A percentile compares a stretch with the other conserved stretches of the same genome.
These are phyloP conservation scores for Protobothrops flavoviridis DNA, from an alignment of 2,113 vertebrate genomes.

Conservation along the genomic window DNA sequence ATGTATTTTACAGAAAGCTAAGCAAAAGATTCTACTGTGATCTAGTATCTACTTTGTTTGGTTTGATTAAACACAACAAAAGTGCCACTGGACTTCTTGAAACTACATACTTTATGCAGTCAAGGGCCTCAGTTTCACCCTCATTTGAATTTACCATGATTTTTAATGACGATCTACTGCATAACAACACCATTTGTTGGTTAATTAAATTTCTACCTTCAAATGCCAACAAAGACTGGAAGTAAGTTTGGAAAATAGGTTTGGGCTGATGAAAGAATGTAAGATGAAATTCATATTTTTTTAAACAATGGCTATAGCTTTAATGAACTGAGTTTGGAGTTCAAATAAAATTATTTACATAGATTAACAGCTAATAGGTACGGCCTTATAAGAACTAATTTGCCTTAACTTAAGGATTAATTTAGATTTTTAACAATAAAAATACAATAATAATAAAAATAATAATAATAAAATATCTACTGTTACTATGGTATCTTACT, in stretches of 20 bases:
- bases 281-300: background rate
- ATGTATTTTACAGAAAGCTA: conserved; percentile 53
- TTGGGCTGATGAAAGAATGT: background rate
- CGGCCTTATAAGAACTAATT: background rate
- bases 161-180: conserved; percentile 19
- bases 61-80: conserved; percentile 60
- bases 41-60: conserved; percentile 57
- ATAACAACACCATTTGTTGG: conserved; percentile 6
- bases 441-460: too few species aligned
- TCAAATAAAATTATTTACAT: background rate
- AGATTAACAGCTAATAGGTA: background rate
- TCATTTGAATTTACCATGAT: conserved; percentile 57
- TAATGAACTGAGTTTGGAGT: background rate
- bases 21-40: conserved; percentile 57
- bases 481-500: background rate
- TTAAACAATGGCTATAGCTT: background rate
- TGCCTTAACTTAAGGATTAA: background rate
- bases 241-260: background rate
- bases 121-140: conserved; percentile 56
- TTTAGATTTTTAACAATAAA: too few species aligned
- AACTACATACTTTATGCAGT: conserved; percentile 55
- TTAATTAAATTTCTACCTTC: conserved; percentile 22
- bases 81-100: conserved; percentile 57
- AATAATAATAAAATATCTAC: background rate
- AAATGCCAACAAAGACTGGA: background rate